Conservation (phyloP, 1,140 invertebrate species). For the Trachelipus rathkii region DNA sequence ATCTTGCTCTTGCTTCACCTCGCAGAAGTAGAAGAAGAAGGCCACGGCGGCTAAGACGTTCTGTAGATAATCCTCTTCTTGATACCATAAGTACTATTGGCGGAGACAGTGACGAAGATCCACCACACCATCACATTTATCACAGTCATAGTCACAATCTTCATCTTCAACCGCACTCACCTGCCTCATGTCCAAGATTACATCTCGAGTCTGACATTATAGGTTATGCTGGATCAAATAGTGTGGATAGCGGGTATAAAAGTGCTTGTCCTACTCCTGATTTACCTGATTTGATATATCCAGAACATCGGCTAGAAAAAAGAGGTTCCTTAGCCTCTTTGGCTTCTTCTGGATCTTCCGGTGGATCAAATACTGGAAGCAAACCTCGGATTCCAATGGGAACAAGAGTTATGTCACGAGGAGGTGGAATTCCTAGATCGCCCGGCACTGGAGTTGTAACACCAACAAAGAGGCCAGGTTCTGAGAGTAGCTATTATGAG, state of each 20-base stretch:
- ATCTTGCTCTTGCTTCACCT: slow-evolving; percentile 38
- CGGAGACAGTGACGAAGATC: slow-evolving; percentile 45
- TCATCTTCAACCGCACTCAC: slow-evolving; percentile 31
- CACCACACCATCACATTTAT: slow-evolving; percentile 19
- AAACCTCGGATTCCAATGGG: slow-evolving; percentile 52
- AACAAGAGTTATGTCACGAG: slow-evolving; percentile 49
- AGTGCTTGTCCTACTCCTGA: slow-evolving; percentile 53
- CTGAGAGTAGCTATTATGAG: slow-evolving; percentile 44
- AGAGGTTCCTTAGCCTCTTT: slow-evolving; percentile 39
- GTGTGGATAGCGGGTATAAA: slow-evolving; percentile 53
- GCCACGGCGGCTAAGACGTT: slow-evolving; percentile 39
- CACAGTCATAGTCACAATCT: slow-evolving; percentile 21
- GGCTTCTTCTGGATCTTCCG: slow-evolving; percentile 35
- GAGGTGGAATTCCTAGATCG: slow-evolving; percentile 31
- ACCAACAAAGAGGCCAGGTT: slow-evolving; percentile 31
- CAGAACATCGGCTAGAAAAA: slow-evolving; percentile 39
- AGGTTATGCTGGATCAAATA: slow-evolving; percentile 52
- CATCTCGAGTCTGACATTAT: slow-evolving; percentile 49
- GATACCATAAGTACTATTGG: slow-evolving; percentile 51
- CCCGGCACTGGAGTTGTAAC: slow-evolving; percentile 36
- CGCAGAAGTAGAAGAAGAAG: slow-evolving; percentile 35
- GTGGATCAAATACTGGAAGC: slow-evolving; percentile 31
- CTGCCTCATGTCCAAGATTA: slow-evolving; percentile 33
- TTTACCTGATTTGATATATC: slow-evolving; percentile 48
- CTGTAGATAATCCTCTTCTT: slow-evolving; percentile 49